A percentile compares a stretch with the other conserved stretches of the same genome.
Conservation (phyloP, 37 sponge, comb jelly and placozoan species). For the Mnemiopsis leidyi region DNA sequence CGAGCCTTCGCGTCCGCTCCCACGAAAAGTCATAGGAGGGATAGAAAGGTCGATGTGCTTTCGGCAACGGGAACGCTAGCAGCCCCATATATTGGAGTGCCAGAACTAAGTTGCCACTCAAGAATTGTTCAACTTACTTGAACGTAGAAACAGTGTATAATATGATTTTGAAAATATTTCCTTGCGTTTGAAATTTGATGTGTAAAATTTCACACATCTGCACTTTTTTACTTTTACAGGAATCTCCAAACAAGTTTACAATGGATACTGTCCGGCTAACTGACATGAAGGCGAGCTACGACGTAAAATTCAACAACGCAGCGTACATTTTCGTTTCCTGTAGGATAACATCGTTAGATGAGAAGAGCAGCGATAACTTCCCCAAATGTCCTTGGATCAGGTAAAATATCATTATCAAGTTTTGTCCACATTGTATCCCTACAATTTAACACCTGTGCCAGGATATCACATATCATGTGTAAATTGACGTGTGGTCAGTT, state of each 20-base stretch:
- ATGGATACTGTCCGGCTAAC: constrained; percentile 13
- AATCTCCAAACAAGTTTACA: constrained; percentile 31
- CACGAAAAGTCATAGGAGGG: background rate
- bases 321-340: constrained; percentile 47
- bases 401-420: too few relatives aligned
- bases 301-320: background rate
- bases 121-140: constrained; percentile 4
- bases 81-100: background rate
- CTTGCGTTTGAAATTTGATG: background rate
- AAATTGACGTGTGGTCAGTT: too few relatives aligned
- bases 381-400: constrained; percentile 50
- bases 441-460: too few relatives aligned
- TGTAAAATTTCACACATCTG: background rate
- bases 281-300: constrained; percentile 42
- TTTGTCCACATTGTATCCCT: too few relatives aligned
- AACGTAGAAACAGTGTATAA: background rate
- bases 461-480: too few relatives aligned
- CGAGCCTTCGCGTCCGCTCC: constrained; percentile 28
- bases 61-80: constrained; percentile 53
- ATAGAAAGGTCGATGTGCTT: background rate
- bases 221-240: constrained; percentile 15
- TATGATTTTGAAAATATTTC: background rate
- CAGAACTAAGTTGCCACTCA: constrained; percentile 47
- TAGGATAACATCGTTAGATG: background rate
- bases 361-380: constrained; percentile 38